A percentile compares a stretch with the other conserved stretches of the same genome.
Evolutionary conservation across 2,113 vertebrate genomes (phyloP).

Genomic region (Taurulus bubalis): DNA sequence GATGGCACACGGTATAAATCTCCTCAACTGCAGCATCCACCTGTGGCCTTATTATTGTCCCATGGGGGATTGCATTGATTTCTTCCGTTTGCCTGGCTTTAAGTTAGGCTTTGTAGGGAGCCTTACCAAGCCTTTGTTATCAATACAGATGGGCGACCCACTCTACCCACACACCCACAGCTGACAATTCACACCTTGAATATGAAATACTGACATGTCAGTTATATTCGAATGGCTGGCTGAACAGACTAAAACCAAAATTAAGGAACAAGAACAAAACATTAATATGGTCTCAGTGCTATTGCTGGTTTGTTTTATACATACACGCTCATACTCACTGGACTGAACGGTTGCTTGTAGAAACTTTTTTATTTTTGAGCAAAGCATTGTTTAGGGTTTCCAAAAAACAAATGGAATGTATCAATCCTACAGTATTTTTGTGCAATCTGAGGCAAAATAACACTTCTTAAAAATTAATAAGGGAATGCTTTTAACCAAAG

Average conservation of each 20-base stretch:
- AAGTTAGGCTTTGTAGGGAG: neutral
- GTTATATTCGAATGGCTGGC: neutral
- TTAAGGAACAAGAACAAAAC: neutral
- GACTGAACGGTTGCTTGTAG: neutral
- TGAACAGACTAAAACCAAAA: constrained; percentile 4
- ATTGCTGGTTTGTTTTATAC: neutral
- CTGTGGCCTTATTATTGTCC: neutral
- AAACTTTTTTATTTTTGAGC: neutral
- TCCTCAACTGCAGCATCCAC: neutral
- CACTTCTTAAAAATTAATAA: neutral
- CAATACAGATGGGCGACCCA: neutral
- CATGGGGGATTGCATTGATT: neutral
- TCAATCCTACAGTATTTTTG: neutral
- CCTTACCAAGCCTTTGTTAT: neutral
- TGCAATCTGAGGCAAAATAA: constrained; percentile 7
- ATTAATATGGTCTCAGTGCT: neutral
- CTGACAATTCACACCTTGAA: neutral
- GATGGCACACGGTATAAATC: neutral
- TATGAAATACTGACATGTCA: neutral
- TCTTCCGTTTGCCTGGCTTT: neutral
- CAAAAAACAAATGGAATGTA: neutral
- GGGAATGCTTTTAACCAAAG: constrained; percentile 3
- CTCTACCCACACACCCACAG: neutral
- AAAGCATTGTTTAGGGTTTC: neutral
- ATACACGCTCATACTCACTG: neutral